A percentile compares a stretch with the other conserved stretches of the same genome.
These are phyloP conservation scores for Emydoidea blandingii DNA, from an alignment of 2,797 vertebrate species.

Conservation along the genomic window DNA sequence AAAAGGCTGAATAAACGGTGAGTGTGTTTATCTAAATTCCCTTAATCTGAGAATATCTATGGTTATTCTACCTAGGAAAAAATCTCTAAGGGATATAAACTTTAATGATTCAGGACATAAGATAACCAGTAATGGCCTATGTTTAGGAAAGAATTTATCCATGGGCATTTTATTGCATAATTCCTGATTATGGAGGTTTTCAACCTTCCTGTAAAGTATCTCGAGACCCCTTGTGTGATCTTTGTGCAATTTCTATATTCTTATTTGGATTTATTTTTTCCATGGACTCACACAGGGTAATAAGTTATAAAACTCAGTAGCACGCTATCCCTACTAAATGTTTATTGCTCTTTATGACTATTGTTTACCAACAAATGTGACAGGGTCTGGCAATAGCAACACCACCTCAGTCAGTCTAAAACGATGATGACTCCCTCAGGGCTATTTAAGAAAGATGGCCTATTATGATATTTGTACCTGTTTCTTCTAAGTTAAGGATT, in stretches of 20 bases:
- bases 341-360: neutral
- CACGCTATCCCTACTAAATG: neutral
- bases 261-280: slow-evolving; percentile 21
- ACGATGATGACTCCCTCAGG: neutral
- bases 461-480: neutral
- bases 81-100: neutral
- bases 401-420: neutral
- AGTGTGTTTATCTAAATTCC: slow-evolving; percentile 38
- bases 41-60: neutral
- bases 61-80: neutral
- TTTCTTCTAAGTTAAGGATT: neutral
- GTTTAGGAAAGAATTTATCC: neutral
- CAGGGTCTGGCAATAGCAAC: neutral
- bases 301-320: neutral
- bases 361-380: neutral
- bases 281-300: neutral
- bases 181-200: neutral
- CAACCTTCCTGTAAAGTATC: neutral
- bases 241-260: neutral
- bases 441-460: neutral
- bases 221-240: neutral
- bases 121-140: neutral
- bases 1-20: neutral
- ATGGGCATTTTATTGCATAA: neutral
- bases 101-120: neutral